Percentiles rank a stretch among this genome's conserved stretches.
These are phyloP conservation scores for Clepsis dumicolana DNA, from an alignment of 2,888 invertebrate genomes.

Conservation along the genomic window DNA sequence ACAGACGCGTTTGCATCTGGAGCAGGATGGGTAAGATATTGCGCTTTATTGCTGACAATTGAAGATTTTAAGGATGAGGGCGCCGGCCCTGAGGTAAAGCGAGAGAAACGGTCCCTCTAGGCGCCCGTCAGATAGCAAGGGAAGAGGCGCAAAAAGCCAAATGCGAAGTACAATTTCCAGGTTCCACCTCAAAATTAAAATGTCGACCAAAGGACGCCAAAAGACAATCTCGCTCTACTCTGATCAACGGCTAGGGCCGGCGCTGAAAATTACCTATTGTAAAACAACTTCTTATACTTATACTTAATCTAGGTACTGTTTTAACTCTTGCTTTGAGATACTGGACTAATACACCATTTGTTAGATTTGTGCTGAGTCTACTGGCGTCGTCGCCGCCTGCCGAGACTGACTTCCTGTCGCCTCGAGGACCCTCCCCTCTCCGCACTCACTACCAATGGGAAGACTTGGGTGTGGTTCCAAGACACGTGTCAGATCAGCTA, in stretches of 20 bases:
- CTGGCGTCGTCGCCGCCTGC: constrained; percentile 69
- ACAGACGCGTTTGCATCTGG: constrained; percentile 71
- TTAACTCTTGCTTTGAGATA: not conserved
- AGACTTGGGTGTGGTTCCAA: constrained; percentile 87
- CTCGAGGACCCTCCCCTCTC: constrained; percentile 67
- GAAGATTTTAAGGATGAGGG: not conserved
- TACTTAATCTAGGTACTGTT: no score
- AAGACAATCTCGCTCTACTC: no score
- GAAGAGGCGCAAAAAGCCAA: no score
- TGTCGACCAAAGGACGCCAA: no score
- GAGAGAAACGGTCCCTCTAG: no score
- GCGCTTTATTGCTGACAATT: not conserved
- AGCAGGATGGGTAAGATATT: constrained; percentile 74
- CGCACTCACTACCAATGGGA: constrained; percentile 85
- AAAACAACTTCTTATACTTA: no score
- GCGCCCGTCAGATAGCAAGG: no score
- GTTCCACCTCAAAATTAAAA: no score
- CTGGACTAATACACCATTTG: not conserved
- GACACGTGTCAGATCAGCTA: constrained; percentile 87
- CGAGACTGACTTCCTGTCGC: constrained; percentile 64
- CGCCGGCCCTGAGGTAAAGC: no score
- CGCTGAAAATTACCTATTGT: no score
- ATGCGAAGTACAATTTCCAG: no score
- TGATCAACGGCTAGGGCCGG: no score
- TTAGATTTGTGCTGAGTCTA: constrained; percentile 74